phyloP scores from a whole-genome alignment of 2,797 vertebrate species.

The Enteromius afrohamiltoni region DNA sequence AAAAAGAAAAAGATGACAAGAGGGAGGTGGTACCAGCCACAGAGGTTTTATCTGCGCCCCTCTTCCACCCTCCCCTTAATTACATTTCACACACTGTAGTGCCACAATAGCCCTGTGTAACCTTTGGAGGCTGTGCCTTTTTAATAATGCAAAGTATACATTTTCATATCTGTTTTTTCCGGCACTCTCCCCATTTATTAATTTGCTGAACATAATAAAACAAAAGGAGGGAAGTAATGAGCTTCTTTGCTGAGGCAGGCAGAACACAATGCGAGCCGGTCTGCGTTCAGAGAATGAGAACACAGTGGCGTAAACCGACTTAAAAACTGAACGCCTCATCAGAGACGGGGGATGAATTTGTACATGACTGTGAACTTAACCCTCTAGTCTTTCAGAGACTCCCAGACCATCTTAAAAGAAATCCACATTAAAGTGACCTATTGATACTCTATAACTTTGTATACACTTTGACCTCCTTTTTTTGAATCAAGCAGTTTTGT shows the following conservation, averaged over 20 bases:
- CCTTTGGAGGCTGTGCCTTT: slow-evolving; percentile 84
- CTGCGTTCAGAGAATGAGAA: slow-evolving; percentile 10
- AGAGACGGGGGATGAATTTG: not conserved
- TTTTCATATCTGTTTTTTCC: slow-evolving; percentile 82
- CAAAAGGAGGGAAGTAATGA: slow-evolving; percentile 79
- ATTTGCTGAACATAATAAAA: slow-evolving; percentile 87
- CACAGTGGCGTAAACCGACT: not conserved
- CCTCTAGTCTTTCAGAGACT: not conserved
- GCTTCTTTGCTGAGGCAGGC: slow-evolving; percentile 78
- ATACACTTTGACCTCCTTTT: not conserved
- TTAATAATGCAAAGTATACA: slow-evolving; percentile 87
- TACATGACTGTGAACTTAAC: not conserved
- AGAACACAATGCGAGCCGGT: slow-evolving; percentile 69
- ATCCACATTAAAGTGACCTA: not conserved
- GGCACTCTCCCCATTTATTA: slow-evolving; percentile 82
- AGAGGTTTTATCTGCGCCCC: slow-evolving; percentile 76
- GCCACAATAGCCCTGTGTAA: slow-evolving; percentile 83
- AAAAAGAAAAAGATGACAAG: slow-evolving; percentile 74
- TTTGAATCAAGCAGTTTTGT: not conserved
- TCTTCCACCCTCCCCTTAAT: slow-evolving; percentile 77
- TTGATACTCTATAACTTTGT: not conserved
- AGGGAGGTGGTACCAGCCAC: slow-evolving; percentile 74
- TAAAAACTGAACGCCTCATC: not conserved
- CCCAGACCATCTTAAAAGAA: not conserved
- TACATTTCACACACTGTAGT: slow-evolving; percentile 84